These are phyloP conservation scores for Aradus depressus DNA, from an alignment of 2,888 invertebrate genomes.

Conservation along the genomic window DNA sequence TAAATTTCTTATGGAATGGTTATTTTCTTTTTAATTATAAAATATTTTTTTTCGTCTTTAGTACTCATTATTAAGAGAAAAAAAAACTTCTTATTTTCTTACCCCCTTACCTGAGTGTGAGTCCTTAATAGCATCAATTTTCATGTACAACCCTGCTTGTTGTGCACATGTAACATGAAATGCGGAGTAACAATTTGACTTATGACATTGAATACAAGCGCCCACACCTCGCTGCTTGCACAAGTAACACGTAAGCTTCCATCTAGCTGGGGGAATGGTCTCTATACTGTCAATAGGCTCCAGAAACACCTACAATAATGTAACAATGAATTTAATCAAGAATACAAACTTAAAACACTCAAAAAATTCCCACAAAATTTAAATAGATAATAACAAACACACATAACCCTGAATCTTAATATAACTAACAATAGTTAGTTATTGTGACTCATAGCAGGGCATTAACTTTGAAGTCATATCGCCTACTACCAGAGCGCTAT, in stretches of 20 bases:
- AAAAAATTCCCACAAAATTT: too few species aligned
- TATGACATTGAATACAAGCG: conserved; percentile 97
- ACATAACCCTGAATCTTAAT: too few species aligned
- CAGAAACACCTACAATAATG: conserved; percentile 50
- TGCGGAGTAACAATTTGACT: conserved; percentile 89
- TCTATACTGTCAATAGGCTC: conserved; percentile 97
- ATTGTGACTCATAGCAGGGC: too few species aligned
- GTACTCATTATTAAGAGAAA: too few species aligned
- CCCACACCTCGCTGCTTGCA: conserved; percentile 88
- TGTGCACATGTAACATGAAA: conserved; percentile 99
- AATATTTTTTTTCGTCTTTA: neutral
- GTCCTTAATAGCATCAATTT: conserved; percentile 81
- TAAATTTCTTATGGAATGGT: neutral
- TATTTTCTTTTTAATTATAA: neutral
- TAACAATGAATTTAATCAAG: too few species aligned
- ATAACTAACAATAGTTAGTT: too few species aligned
- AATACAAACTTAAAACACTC: too few species aligned
- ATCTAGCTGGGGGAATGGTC: conserved; percentile 88
- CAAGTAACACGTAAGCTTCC: conserved; percentile 93
- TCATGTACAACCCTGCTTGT: conserved; percentile 88
- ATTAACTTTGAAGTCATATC: too few species aligned
- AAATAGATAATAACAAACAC: too few species aligned
- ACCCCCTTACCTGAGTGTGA: conserved; percentile 8
- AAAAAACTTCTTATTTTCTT: neutral
- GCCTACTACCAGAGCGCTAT: too few species aligned